Percentiles rank a stretch among this genome's conserved stretches.
phyloP scores from a whole-genome alignment of 1,140 invertebrate genomes.

The Andrena cerasifolii region DNA sequence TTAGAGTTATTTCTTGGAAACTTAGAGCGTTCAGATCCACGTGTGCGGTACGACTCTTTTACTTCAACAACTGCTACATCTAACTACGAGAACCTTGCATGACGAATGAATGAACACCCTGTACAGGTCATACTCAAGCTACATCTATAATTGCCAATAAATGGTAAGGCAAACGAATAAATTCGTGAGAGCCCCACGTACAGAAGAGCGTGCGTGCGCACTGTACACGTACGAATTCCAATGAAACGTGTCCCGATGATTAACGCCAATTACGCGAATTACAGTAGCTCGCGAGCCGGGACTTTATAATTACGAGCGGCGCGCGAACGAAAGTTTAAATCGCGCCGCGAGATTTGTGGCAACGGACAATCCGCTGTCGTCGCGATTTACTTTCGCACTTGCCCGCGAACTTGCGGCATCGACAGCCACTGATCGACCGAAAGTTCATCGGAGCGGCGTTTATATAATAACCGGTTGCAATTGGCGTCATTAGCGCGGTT shows the following conservation, averaged over 20 bases:
- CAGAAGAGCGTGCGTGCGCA: not conserved
- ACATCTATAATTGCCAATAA: no score
- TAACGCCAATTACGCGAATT: conserved; percentile 9
- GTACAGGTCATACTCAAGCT: no score
- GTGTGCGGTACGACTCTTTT: no score
- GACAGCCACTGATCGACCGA: conserved; percentile 19
- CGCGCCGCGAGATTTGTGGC: not conserved
- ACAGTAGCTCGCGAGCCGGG: not conserved
- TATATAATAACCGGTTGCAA: conserved; percentile 53
- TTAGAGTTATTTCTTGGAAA: no score
- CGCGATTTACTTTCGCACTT: not conserved
- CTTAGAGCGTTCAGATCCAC: no score
- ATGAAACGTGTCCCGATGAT: conserved; percentile 11
- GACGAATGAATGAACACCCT: no score
- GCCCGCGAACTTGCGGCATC: not conserved
- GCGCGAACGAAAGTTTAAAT: not conserved
- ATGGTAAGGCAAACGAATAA: no score
- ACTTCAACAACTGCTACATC: no score
- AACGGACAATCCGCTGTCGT: not conserved
- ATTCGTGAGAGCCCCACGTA: not conserved
- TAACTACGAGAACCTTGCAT: no score
- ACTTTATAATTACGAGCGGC: conserved; percentile 2
- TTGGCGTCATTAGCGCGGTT: conserved; percentile 20
- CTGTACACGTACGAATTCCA: not conserved
- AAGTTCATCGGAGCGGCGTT: conserved; percentile 14